Percentiles rank a stretch among this genome's conserved stretches.
These are phyloP conservation scores for Zelostemma sp. DNA, from an alignment of 1,140 invertebrate genomes.

Conservation along the genomic window DNA sequence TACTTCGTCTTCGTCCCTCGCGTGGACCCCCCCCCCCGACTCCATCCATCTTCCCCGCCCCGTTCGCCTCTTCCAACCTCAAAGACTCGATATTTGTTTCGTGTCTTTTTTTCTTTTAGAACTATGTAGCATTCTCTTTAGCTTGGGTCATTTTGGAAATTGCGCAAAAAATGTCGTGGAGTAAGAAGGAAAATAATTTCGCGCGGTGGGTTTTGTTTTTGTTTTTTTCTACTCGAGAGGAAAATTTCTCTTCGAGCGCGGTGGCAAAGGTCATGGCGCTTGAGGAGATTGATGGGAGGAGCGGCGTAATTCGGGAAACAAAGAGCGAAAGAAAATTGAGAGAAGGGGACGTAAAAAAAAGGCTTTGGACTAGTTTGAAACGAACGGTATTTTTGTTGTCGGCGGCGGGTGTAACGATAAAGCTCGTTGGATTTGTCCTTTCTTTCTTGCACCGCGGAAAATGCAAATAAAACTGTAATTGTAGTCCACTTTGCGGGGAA, in stretches of 20 bases:
- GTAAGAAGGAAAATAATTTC: no score
- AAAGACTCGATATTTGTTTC: neutral
- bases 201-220: no score
- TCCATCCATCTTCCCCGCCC: conserved; percentile 14
- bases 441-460: conserved; percentile 22
- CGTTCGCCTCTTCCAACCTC: no score
- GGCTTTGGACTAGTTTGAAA: conserved; percentile 44
- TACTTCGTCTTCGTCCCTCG: conserved; percentile 24
- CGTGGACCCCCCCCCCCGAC: conserved; percentile 32
- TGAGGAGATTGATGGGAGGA: conserved; percentile 41
- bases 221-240: conserved; percentile 40
- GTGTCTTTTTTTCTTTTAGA: neutral
- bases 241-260: conserved; percentile 40
- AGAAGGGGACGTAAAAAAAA: conserved; percentile 34
- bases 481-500: neutral
- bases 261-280: conserved; percentile 48
- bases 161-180: no score
- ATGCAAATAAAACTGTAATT: conserved; percentile 40
- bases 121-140: no score
- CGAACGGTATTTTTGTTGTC: conserved; percentile 47
- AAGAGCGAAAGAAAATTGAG: conserved; percentile 48
- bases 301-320: conserved; percentile 46
- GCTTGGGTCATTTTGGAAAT: no score
- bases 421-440: conserved; percentile 20
- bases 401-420: conserved; percentile 27